phyloP scores from a whole-genome alignment of 2,113 vertebrate species.

The Serilophus lunatus region DNA sequence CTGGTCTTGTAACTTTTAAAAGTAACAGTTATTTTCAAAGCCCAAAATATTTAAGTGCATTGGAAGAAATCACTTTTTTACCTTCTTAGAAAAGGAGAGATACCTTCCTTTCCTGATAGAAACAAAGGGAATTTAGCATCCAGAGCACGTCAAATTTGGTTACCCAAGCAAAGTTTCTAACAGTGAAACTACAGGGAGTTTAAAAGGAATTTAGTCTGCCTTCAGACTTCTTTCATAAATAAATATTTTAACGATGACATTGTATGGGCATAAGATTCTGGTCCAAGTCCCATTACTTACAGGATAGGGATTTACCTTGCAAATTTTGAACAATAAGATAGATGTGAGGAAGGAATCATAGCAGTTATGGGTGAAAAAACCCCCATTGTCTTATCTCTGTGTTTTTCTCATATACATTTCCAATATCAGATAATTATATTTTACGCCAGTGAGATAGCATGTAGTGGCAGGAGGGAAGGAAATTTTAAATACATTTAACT shows the following conservation, averaged over 20 bases:
- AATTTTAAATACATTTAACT: neutral
- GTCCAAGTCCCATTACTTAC: neutral
- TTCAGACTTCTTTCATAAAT: neutral
- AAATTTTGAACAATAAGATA: neutral
- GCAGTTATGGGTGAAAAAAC: neutral
- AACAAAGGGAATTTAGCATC: neutral
- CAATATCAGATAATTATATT: neutral
- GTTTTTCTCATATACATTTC: neutral
- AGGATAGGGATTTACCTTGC: fast-evolving
- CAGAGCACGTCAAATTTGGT: neutral
- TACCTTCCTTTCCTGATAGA: neutral
- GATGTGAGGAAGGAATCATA: neutral
- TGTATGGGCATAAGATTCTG: neutral
- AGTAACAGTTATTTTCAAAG: neutral
- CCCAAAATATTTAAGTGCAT: neutral
- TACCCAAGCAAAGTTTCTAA: neutral
- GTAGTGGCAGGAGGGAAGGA: neutral
- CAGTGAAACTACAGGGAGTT: neutral
- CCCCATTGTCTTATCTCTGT: neutral
- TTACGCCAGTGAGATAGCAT: neutral
- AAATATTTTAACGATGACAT: neutral
- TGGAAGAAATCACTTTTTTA: neutral
- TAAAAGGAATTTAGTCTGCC: neutral
- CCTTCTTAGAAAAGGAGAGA: neutral
- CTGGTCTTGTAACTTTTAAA: neutral